Percentiles rank a stretch among this genome's conserved stretches.
phyloP scores from a whole-genome alignment of 2,888 invertebrate species.

The Meloe dianella region DNA sequence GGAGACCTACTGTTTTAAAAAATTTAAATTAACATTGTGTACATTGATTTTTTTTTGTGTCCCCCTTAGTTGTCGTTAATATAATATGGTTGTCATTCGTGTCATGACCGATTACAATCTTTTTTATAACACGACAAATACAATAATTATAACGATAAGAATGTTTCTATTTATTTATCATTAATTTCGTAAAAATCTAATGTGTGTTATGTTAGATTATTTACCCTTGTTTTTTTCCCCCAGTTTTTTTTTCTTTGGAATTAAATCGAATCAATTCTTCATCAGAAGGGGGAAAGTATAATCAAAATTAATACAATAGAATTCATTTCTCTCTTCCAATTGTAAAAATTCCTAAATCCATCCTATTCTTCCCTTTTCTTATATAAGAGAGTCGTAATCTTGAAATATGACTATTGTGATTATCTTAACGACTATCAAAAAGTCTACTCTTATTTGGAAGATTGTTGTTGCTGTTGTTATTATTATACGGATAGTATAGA shows the following conservation, averaged over 20 bases:
- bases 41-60: not conserved
- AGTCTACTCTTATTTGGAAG: constrained; percentile 6
- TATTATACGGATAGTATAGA: not conserved
- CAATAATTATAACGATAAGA: not conserved
- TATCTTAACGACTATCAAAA: constrained; percentile 8
- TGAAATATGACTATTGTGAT: constrained; percentile 7
- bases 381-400: not conserved
- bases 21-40: not conserved
- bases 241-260: not conserved
- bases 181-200: not conserved
- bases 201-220: not conserved
- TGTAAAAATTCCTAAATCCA: not conserved
- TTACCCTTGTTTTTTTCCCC: not conserved
- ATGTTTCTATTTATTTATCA: not conserved
- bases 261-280: not conserved
- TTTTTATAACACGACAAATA: not conserved
- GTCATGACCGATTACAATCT: not conserved
- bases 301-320: constrained; percentile 3
- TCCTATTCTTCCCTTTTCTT: not conserved
- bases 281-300: not conserved
- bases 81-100: not conserved
- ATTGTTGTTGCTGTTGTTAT: not conserved
- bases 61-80: not conserved
- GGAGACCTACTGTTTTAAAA: not conserved
- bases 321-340: not conserved